These are phyloP conservation scores for Synaphobranchus kaupii DNA, from an alignment of 2,797 vertebrate genomes.

Conservation along the genomic window DNA sequence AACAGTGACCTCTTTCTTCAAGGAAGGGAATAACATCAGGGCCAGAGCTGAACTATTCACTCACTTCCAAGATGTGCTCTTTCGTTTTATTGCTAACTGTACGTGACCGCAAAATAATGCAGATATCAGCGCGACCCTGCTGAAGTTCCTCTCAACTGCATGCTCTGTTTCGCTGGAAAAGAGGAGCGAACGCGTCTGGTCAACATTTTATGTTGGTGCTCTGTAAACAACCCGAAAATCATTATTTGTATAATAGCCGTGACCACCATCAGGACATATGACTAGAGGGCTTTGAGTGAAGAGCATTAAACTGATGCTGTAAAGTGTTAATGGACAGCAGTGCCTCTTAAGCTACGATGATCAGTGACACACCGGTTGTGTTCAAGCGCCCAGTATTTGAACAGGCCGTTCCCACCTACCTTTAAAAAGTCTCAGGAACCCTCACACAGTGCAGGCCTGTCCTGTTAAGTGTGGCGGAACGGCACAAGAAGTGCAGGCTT, in stretches of 20 bases:
- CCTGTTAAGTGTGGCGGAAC: slow-evolving; percentile 23
- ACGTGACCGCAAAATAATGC: slow-evolving; percentile 8
- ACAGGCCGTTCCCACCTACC: neutral
- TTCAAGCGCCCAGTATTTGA: neutral
- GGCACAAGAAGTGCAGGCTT: slow-evolving; percentile 21
- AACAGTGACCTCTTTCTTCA: slow-evolving; percentile 81
- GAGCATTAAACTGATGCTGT: neutral
- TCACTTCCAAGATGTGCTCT: neutral
- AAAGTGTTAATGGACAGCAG: neutral
- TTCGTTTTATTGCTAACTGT: slow-evolving; percentile 3
- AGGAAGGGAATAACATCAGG: slow-evolving; percentile 57
- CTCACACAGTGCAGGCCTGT: slow-evolving; percentile 1
- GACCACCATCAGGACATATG: neutral
- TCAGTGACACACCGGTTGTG: neutral
- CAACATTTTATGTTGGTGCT: neutral
- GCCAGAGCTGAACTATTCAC: neutral
- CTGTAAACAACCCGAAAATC: slow-evolving; percentile 15
- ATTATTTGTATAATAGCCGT: neutral
- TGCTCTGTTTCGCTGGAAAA: slow-evolving; percentile 8
- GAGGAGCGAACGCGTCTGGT: neutral
- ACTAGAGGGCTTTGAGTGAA: neutral
- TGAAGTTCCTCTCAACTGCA: neutral
- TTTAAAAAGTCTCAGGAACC: slow-evolving; percentile 1
- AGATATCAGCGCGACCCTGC: neutral
- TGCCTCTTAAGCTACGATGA: neutral